phyloP scores from a whole-genome alignment of 2,113 vertebrate species.

The Mastomys coucha region DNA sequence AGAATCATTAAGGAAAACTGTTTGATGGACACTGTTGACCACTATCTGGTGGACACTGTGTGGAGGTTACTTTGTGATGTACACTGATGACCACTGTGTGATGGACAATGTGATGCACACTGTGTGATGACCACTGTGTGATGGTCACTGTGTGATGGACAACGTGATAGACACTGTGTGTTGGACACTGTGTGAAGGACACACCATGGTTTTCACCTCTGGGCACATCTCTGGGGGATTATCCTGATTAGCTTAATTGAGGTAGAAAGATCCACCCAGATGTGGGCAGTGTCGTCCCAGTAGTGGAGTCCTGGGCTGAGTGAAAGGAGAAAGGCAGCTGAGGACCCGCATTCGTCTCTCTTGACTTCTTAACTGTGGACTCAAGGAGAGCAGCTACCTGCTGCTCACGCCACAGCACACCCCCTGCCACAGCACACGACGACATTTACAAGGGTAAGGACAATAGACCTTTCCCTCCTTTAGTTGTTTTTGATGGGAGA shows the following conservation, averaged over 20 bases:
- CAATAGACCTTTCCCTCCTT: not conserved
- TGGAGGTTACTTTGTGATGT: too few species aligned
- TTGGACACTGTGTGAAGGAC: too few species aligned
- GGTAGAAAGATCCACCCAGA: not conserved
- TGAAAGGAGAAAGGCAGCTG: not conserved
- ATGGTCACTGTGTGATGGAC: too few species aligned
- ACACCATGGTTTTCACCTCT: too few species aligned
- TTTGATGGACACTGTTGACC: too few species aligned
- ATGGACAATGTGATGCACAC: too few species aligned
- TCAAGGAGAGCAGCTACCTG: too few species aligned
- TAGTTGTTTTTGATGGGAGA: not conserved
- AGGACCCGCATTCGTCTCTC: not conserved
- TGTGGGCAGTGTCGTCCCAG: rapidly evolving
- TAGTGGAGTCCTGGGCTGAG: not conserved
- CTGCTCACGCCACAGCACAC: not conserved
- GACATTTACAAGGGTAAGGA: not conserved
- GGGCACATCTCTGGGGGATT: not conserved
- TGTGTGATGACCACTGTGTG: too few species aligned
- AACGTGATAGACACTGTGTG: too few species aligned
- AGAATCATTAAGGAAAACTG: not conserved
- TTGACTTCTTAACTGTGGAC: not conserved
- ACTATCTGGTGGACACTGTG: too few species aligned
- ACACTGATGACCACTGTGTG: too few species aligned
- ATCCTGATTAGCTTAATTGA: not conserved
- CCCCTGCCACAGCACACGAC: too few species aligned